These are phyloP conservation scores for Psittacara wagleri DNA, from an alignment of 2,113 vertebrate genomes.

Conservation along the genomic window DNA sequence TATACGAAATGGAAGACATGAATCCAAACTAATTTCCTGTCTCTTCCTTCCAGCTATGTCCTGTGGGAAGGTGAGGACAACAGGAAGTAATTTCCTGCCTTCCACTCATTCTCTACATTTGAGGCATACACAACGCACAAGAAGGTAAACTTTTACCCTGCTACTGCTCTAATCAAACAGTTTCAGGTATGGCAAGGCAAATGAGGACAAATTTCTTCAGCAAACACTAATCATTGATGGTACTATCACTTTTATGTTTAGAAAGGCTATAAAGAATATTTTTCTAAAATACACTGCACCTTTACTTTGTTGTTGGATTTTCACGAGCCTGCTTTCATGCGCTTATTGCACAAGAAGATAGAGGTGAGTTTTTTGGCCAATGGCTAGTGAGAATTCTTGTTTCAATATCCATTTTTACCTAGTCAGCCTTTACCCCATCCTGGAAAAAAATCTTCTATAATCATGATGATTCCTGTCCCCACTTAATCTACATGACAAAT, in stretches of 20 bases:
- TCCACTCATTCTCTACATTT: not conserved
- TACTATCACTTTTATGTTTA: not conserved
- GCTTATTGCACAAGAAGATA: not conserved
- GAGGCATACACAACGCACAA: not conserved
- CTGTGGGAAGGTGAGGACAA: not conserved
- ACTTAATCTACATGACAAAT: not conserved
- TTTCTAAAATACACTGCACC: not conserved
- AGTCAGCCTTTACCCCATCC: not conserved
- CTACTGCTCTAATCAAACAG: not conserved
- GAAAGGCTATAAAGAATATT: not conserved
- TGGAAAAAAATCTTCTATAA: not conserved
- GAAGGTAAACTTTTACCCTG: not conserved
- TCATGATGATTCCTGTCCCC: not conserved
- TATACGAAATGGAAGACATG: not conserved
- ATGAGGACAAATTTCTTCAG: not conserved
- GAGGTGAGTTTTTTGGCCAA: not conserved
- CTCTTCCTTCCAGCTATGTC: not conserved
- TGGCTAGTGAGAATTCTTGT: not conserved
- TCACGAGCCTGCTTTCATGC: not conserved
- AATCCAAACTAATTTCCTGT: not conserved
- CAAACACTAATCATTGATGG: not conserved
- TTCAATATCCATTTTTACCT: not conserved
- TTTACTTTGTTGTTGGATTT: not conserved
- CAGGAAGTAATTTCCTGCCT: not conserved
- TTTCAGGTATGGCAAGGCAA: not conserved